Evolutionary conservation across 2,113 vertebrate species (phyloP), one percentile per base, ranked within the genome.

Genomic region (Ameiurus melas): DNA sequence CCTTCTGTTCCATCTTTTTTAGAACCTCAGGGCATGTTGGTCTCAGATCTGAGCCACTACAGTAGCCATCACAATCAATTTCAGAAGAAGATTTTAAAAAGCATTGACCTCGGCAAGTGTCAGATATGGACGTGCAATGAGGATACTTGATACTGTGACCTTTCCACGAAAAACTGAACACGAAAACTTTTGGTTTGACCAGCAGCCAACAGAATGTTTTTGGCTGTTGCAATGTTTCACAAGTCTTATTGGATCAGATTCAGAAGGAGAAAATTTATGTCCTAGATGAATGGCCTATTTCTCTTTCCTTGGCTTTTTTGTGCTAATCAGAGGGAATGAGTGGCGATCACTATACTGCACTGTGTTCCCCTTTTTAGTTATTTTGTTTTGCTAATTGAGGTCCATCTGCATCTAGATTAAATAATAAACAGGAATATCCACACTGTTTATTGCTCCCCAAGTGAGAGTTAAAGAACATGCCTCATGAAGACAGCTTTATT

Each of bases 31-130:
- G 88, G 64, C 33, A 6, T 19, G 75, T 30, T 83, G 83, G 70
- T 71, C 60, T 79, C 51, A 84, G 86, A 91, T 91, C 88, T 86
- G 71, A 86, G 30, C 39, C 25, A 86, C 88, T 89, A 89, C 33
- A 79, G 84, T 80, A 84, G 83, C 62, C 58, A 85, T 62, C 62
- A 79, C 58, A 87, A 83, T 77, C 70, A 83, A 87, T 88, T 84
- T 70, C 14, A 80, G 85, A 86, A 58, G 85, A 55, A 75, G 84
- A 53, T 53, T 89, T 82, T 83, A 85, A 87, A 68, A 85, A 88
- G 71, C n/a, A 25, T 27, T 17, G 20, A 27, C 2, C 33, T 73
- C 71, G 62, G 62, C 85, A 51, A 84, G 73, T 85, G 58, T 83
- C 57, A 57, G 82, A 58, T 58, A 47, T 30, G 58, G 62, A 75